Percentiles rank a stretch among this genome's conserved stretches.
Evolutionary conservation across 2,113 vertebrate genomes (phyloP).

Genomic region (Austrofundulus limnaeus): DNA sequence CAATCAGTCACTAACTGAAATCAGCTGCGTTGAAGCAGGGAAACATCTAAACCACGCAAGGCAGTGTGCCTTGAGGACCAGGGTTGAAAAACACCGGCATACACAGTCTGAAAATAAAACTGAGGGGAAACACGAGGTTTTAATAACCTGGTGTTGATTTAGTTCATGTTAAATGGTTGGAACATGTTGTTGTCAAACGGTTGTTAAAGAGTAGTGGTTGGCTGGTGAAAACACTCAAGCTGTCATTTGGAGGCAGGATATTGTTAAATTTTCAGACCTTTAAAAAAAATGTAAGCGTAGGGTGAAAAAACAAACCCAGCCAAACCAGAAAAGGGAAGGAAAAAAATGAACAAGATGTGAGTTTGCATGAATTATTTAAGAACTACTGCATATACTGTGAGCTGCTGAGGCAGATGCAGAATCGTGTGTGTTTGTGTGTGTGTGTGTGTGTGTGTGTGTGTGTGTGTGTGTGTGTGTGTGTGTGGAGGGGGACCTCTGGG

Average conservation of each 20-base stretch:
- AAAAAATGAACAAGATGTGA: constrained; percentile 6
- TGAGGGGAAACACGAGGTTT: too few relatives aligned
- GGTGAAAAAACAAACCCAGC: background rate
- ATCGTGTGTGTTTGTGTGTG: constrained; percentile 35
- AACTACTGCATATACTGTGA: constrained; percentile 48
- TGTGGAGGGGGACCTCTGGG: constrained; percentile 39
- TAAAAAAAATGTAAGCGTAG: constrained; percentile 13
- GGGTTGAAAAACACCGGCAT: too few relatives aligned
- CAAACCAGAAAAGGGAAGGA: background rate
- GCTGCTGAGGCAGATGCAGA: constrained; percentile 47
- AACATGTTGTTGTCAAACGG: background rate
- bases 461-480: constrained; percentile 35
- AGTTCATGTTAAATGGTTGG: background rate
- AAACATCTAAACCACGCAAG: too few relatives aligned
- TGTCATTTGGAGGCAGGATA: background rate
- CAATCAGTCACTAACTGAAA: too few relatives aligned
- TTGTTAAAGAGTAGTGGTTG: background rate
- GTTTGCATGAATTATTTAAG: constrained; percentile 67
- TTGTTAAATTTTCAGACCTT: background rate
- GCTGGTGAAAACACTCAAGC: background rate
- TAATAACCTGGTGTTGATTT: background rate
- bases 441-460: constrained; percentile 30
- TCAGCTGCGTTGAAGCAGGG: too few relatives aligned
- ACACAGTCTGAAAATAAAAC: too few relatives aligned
- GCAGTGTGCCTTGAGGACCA: too few relatives aligned